phyloP scores from a whole-genome alignment of 1,140 invertebrate species.

The Xylocopa sonorina region DNA sequence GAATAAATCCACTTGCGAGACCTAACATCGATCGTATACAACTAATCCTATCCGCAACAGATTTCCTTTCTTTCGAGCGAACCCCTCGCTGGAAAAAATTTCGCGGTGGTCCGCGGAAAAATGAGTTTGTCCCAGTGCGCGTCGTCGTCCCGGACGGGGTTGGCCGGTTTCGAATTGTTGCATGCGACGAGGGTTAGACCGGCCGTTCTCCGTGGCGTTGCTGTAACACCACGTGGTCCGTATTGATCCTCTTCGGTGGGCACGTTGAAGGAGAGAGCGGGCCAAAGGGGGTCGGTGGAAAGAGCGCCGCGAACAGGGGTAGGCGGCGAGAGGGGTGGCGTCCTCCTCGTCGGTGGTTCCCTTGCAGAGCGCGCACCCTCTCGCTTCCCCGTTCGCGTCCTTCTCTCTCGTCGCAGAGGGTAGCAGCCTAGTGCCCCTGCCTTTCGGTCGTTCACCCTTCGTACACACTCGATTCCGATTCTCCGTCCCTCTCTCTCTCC shows the following conservation, averaged over 20 bases:
- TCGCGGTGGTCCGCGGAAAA: neutral
- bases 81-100: no score
- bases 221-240: conserved; percentile 78
- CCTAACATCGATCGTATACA: no score
- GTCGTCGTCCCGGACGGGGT: neutral
- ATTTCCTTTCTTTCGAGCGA: no score
- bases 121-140: no score
- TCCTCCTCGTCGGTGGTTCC: conserved; percentile 65
- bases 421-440: conserved; percentile 82
- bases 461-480: conserved; percentile 71
- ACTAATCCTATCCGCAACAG: no score
- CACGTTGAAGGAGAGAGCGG: conserved; percentile 68
- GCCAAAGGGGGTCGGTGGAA: conserved; percentile 43
- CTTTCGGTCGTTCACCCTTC: conserved; percentile 80
- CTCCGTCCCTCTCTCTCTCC: conserved; percentile 41
- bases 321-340: conserved; percentile 45
- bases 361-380: conserved; percentile 59
- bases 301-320: conserved; percentile 13
- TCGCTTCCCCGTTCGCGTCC: conserved; percentile 48
- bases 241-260: conserved; percentile 79
- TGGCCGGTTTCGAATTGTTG: conserved; percentile 54
- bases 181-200: conserved; percentile 65
- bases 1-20: no score
- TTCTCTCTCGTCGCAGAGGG: conserved; percentile 72
- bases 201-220: conserved; percentile 61